phyloP scores from a whole-genome alignment of 92 coral and sea anemone genomes.

The Phymanthus crucifer region DNA sequence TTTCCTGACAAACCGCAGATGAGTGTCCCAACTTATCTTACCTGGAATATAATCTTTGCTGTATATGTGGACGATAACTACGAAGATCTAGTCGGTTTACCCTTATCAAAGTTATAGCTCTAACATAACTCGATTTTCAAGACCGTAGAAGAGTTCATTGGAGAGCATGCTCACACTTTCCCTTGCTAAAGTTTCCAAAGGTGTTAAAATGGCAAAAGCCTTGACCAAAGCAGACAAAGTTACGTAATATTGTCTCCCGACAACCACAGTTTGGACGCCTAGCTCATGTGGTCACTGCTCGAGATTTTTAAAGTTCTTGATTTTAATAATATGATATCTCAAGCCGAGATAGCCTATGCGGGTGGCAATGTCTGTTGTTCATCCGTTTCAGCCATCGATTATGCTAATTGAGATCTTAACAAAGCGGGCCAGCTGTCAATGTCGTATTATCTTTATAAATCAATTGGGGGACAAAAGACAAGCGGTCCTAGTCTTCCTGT shows the following conservation, averaged over 20 bases:
- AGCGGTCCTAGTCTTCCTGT: slow-evolving; percentile 4
- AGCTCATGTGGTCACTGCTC: background rate
- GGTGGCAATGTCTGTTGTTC: slow-evolving; percentile 23
- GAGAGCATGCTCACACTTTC: slow-evolving; percentile 17
- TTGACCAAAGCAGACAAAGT: background rate
- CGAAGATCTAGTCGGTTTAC: background rate
- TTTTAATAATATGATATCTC: background rate
- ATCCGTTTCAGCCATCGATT: slow-evolving; percentile 8
- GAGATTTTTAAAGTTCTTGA: slow-evolving; percentile 15
- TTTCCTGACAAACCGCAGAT: slow-evolving; percentile 5
- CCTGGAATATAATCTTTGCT: background rate
- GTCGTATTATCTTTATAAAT: background rate
- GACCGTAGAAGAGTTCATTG: background rate
- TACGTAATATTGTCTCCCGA: background rate
- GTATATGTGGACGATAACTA: background rate
- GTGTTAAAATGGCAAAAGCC: background rate
- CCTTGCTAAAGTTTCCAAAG: background rate
- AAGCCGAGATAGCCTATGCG: background rate
- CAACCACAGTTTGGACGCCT: background rate
- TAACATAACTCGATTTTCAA: background rate
- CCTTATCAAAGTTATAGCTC: background rate
- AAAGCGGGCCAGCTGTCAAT: slow-evolving; percentile 21
- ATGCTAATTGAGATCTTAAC: slow-evolving; percentile 17
- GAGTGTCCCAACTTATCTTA: background rate
- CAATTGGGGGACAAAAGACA: slow-evolving; percentile 4